Evolutionary conservation across 2,888 invertebrate species (phyloP).

Genomic region (Poecilobothrus nobilitatus): DNA sequence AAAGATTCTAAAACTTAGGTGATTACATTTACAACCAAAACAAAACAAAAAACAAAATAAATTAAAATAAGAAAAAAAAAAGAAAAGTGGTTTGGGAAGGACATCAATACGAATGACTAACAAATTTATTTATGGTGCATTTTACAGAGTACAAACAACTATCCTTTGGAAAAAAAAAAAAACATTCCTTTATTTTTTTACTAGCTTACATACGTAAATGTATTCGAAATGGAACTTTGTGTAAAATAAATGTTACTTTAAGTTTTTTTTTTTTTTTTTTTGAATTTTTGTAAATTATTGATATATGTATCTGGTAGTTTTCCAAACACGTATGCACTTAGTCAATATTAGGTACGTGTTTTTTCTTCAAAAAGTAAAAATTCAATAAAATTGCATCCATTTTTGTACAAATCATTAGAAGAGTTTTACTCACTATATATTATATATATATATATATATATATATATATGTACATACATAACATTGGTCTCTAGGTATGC

Average conservation of each 20-base stretch:
- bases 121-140: not conserved
- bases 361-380: not conserved
- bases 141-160: not conserved
- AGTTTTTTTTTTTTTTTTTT: not conserved
- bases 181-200: not conserved
- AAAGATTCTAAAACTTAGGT: no score
- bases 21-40: no score
- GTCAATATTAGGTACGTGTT: slow-evolving; percentile 4
- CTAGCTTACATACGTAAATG: not conserved
- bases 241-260: not conserved
- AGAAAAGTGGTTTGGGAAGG: not conserved
- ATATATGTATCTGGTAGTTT: not conserved
- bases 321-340: slow-evolving; percentile 1
- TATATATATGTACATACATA: no score
- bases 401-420: not conserved
- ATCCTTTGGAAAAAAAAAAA: no score
- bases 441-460: no score
- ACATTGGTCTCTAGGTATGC: no score
- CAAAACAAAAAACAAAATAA: no score
- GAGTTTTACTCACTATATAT: not conserved
- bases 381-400: not conserved
- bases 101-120: not conserved
- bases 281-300: not conserved
- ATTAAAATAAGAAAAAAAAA: no score
- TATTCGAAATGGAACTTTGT: not conserved